Evolutionary conservation across 2,113 vertebrate species (phyloP).

Genomic region (Hippolais icterina): DNA sequence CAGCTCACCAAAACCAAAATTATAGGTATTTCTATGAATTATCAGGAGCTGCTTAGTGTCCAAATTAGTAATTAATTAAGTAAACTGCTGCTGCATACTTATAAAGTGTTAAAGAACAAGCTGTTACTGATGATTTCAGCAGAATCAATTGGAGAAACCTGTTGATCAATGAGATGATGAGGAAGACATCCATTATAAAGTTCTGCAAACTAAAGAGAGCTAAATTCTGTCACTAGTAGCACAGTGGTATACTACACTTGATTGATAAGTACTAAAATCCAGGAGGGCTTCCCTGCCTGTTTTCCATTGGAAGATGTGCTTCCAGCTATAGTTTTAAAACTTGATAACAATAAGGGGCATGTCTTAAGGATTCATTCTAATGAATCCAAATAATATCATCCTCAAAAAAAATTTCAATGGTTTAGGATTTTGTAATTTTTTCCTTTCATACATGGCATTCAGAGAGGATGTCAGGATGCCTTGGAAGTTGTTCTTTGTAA

Average conservation of each 20-base stretch:
- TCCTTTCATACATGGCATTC: neutral
- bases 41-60: neutral
- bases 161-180: neutral
- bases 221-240: neutral
- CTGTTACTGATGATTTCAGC: neutral
- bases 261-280: neutral
- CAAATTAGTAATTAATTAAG: neutral
- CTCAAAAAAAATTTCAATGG: neutral
- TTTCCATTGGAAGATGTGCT: neutral
- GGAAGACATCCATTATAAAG: neutral
- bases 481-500: neutral
- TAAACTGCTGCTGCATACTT: neutral
- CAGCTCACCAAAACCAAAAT: neutral
- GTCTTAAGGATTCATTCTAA: neutral
- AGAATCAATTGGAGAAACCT: neutral
- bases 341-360: accelerated
- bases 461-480: neutral
- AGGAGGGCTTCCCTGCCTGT: neutral
- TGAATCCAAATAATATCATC: neutral
- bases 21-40: neutral
- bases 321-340: neutral
- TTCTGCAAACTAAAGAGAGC: neutral
- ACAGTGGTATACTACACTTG: neutral
- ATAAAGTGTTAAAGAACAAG: neutral
- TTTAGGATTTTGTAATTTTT: neutral